Evolutionary conservation across 2,797 vertebrate genomes (phyloP).

Genomic region (Megalops cyprinoides): DNA sequence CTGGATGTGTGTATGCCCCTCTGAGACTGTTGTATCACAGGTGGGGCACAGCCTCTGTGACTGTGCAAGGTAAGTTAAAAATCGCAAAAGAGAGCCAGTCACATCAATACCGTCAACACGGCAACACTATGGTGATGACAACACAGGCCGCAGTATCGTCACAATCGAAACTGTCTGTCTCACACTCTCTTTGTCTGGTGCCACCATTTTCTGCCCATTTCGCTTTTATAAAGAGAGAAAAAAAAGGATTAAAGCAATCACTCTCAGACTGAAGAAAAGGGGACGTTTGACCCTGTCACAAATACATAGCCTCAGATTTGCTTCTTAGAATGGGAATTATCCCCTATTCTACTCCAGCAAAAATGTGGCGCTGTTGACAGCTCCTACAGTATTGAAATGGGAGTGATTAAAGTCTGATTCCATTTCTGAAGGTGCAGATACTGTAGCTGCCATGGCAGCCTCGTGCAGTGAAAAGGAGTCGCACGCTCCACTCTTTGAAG

Average conservation of each 20-base stretch:
- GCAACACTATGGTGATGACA: background rate
- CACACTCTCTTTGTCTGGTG: background rate
- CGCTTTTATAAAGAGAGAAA: background rate
- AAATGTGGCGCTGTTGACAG: background rate
- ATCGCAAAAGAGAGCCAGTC: background rate
- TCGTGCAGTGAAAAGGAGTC: background rate
- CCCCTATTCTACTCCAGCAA: background rate
- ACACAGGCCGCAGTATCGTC: background rate
- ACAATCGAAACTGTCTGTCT: background rate
- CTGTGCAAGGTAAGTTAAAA: too few relatives aligned
- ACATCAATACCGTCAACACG: background rate
- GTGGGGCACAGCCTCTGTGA: too few relatives aligned
- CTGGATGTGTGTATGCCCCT: too few relatives aligned
- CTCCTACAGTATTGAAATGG: background rate
- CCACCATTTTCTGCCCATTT: background rate
- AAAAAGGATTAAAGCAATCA: background rate
- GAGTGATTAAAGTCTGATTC: slow-evolving; percentile 9
- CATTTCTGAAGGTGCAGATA: background rate
- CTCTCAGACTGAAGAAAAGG: background rate
- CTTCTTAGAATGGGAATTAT: slow-evolving; percentile 22
- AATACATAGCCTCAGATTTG: slow-evolving; percentile 20
- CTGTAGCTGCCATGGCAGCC: background rate
- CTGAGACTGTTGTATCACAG: too few relatives aligned
- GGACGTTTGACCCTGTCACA: slow-evolving; percentile 20
- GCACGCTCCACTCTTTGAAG: background rate